Base-by-base conservation (phyloP, 2,888 invertebrate genomes). In the Epicampocera succincta region DNA sequence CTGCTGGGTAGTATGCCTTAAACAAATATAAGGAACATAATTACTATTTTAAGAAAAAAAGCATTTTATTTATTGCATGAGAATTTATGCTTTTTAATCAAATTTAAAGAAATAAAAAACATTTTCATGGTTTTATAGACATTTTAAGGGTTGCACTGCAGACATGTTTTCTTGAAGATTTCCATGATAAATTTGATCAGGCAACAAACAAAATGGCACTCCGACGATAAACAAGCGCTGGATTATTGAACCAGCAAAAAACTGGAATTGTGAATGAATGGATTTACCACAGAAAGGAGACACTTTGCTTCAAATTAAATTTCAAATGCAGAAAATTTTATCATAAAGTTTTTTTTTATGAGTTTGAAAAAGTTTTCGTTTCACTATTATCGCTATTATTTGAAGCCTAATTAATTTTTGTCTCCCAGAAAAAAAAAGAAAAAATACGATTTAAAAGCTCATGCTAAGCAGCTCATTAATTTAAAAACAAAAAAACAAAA, bases 321-420 rank as follows among this genome's bases (percentile, higher is more conserved):
- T 42, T 25, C 25, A 42, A 52, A 60, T 29, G 17, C 40, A 33
- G 3, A 33, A 33, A 33, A 8, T 33, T 33, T 33, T 8, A 33
- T 25, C 2, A 21, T 21, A 38, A 21, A 42, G 11, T 11, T 15
- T 29, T 46, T 17, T 21, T 65, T 0, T 52, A 25, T 9, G 15
- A 68, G n/a, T 29, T 68, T 29, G 1, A 56, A 33, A 63, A 4
- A 73, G 48, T 29, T 19, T 21, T 58, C 19, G 12, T 33, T 29
- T 19, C 42, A 52, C 21, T 25, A 19, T 44, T 66, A 69, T 58
- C 29, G 83, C 84, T 86, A 89, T 89, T 89, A 90, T 76, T 76
- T 69, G 89, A 90, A 88, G 90, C 89, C 87, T 89, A 89, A 90
- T 90, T 90, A 90, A 90, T 88, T 90, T n/a, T 87, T 87, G 87